A percentile compares a stretch with the other conserved stretches of the same genome.
These are phyloP conservation scores for Heterotis niloticus DNA, from an alignment of 2,113 vertebrate species.

Conservation along the genomic window DNA sequence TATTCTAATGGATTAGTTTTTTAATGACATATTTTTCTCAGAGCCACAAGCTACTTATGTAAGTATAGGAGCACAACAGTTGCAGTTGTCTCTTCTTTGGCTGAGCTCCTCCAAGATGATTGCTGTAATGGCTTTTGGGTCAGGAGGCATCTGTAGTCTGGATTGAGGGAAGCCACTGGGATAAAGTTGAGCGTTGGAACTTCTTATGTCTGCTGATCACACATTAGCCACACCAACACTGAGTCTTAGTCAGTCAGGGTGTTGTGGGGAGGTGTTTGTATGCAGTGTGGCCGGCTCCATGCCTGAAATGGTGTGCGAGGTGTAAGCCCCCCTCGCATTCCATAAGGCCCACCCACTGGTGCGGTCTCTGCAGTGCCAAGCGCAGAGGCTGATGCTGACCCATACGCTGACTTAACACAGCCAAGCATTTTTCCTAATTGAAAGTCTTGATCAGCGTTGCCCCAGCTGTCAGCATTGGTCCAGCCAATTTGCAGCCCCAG, in stretches of 20 bases:
- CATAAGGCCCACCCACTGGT: not conserved
- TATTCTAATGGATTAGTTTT: conserved; percentile 3
- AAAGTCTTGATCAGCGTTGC: not conserved
- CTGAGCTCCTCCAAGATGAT: not conserved
- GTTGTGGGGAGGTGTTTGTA: no score
- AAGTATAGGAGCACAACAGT: not conserved
- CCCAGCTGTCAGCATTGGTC: not conserved
- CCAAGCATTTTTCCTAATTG: not conserved
- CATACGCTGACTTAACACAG: conserved; percentile 1
- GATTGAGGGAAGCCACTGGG: no score
- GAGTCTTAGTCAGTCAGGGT: no score
- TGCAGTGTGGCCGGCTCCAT: no score
- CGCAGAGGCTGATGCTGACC: not conserved
- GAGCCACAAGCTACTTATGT: not conserved
- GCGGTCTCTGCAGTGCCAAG: not conserved
- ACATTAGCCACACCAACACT: no score
- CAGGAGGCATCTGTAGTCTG: no score
- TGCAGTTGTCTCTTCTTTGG: not conserved
- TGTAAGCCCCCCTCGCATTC: not conserved
- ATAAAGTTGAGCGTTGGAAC: no score
- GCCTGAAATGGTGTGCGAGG: no score
- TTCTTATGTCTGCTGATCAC: no score
- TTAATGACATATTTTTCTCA: conserved; percentile 7
- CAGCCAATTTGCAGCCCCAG: not conserved
- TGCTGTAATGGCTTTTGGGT: not conserved